These are phyloP conservation scores for Euplexia lucipara DNA, from an alignment of 2,888 invertebrate species.

Conservation along the genomic window DNA sequence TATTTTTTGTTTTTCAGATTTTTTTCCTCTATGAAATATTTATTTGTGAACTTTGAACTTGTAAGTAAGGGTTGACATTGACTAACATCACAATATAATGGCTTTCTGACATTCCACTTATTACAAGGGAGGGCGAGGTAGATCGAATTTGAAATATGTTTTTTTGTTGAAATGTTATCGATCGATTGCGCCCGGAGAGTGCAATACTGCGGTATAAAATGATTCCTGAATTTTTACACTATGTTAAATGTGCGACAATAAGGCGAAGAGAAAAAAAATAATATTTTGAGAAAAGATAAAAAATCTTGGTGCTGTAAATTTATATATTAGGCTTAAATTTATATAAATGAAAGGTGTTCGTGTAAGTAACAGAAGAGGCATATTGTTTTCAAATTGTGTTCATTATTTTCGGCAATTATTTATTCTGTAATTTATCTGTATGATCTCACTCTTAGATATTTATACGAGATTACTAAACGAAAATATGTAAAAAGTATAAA, in stretches of 20 bases:
- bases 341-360: conserved; percentile 88
- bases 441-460: conserved; percentile 91
- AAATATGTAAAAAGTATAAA: conserved; percentile 82
- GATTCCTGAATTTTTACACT: conserved; percentile 88
- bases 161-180: conserved; percentile 55
- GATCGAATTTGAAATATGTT: conserved; percentile 58
- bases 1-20: conserved; percentile 74
- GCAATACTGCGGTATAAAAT: conserved; percentile 88
- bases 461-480: conserved; percentile 90
- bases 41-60: conserved; percentile 82
- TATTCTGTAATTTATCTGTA: conserved; percentile 88
- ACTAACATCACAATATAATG: conserved; percentile 69
- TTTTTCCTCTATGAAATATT: conserved; percentile 72
- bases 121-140: conserved; percentile 67
- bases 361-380: conserved; percentile 90
- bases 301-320: conserved; percentile 91
- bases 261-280: conserved; percentile 88
- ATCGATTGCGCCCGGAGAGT: conserved; percentile 75
- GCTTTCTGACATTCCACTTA: conserved; percentile 81
- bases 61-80: conserved; percentile 73
- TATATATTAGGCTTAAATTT: conserved; percentile 91
- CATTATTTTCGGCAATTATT: conserved; percentile 89
- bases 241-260: conserved; percentile 90
- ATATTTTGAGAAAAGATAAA: conserved; percentile 90
- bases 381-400: conserved; percentile 90